Conservation (phyloP, 2,113 vertebrate species). For the Pimephales promelas region DNA sequence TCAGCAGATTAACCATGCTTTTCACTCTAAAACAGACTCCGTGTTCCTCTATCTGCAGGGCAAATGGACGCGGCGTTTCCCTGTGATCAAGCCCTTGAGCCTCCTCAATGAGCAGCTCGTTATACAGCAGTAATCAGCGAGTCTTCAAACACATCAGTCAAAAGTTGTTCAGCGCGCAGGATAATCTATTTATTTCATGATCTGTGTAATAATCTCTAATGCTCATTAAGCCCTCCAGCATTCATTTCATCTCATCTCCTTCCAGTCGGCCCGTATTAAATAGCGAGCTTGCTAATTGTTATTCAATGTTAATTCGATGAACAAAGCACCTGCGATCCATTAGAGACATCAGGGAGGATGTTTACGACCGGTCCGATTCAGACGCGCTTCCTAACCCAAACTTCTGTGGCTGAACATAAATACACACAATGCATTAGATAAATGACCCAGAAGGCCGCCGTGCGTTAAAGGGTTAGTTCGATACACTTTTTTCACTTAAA, state of each 20-base stretch:
- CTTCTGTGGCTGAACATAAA: background rate
- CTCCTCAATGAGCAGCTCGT: background rate
- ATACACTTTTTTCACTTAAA: too few species aligned
- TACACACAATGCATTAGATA: background rate
- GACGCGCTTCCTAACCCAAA: background rate
- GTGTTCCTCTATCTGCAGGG: too few species aligned
- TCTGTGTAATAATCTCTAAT: slow-evolving; percentile 53
- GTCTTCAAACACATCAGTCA: slow-evolving; percentile 46
- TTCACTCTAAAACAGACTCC: background rate
- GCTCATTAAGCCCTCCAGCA: slow-evolving; percentile 50
- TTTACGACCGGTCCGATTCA: background rate
- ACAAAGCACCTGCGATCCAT: slow-evolving; percentile 48
- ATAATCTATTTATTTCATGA: slow-evolving; percentile 45
- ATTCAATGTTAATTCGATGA: slow-evolving; percentile 60
- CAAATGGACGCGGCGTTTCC: background rate
- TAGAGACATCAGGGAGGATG: slow-evolving; percentile 39
- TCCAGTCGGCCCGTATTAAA: slow-evolving; percentile 45
- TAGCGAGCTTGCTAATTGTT: slow-evolving; percentile 55
- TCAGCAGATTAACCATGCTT: background rate
- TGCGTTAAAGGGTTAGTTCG: too few species aligned
- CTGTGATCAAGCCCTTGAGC: background rate
- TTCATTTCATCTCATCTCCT: slow-evolving; percentile 49
- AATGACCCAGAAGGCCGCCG: background rate
- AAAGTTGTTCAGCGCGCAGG: slow-evolving; percentile 27
- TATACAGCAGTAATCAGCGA: background rate